Evolutionary conservation across 1,140 invertebrate species (phyloP), one percentile per base, ranked within the genome.

Genomic region (Drosophila miranda): DNA sequence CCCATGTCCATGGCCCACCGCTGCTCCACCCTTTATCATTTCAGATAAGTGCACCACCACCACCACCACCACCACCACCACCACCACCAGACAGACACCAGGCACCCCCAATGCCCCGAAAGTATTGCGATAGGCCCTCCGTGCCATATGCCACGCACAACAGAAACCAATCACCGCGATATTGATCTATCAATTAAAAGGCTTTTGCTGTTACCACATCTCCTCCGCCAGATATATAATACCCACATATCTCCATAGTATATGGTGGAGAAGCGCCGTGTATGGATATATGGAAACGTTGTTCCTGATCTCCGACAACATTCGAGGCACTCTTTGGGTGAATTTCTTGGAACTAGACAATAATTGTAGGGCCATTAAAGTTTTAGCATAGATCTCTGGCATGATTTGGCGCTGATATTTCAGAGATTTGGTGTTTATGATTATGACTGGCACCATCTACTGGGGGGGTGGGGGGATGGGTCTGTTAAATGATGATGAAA

Each of bases 131-230:
- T 78, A 71, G 52, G 56, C 50, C 56, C 30, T 30, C 8, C 3
- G 30, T 8, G 16, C 66, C 51, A 60, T 69, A 50, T 56, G 67
- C n/a, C 19, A 41, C 11, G 49, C 38, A 28, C 28, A 70, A 70
- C n/a, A 41, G 8, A 69, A 57, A 68, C 19, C 69, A 53, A 62
- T 61, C 68, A 72, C 34, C 54, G 14, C 49, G 51, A 54, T 61
- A 83, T 76, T 64, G 72, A 84, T 79, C 80, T 78, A 84, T 66
- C 63, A 84, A 83, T 86, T 76, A 61, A 80, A 86, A 80, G 75
- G 76, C 72, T 69, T 73, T 83, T 53, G 28, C 63, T 64, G 58
- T 78, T 63, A 45, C 67, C 78, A 66, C 62, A 71, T 45, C 34
- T 8, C 23, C 38, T 1, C 34, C 60, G 41, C 51, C n/a, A 53